Evolutionary conservation across 2,888 invertebrate species (phyloP).

Genomic region (Amorpha juglandis): DNA sequence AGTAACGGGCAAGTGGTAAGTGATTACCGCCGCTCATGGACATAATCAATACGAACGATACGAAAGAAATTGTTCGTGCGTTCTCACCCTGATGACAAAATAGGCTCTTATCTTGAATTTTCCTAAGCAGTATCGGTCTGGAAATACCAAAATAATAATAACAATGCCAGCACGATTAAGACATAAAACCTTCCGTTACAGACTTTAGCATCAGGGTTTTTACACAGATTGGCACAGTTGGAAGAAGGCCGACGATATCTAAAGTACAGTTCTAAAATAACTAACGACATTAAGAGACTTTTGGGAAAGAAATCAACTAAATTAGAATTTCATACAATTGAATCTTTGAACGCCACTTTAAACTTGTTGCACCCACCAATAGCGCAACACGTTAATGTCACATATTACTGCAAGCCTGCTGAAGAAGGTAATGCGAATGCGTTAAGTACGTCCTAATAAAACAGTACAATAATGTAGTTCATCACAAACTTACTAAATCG

Average conservation of each 20-base stretch:
- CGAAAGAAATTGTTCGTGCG: too few species aligned
- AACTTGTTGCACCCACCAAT: slow-evolving; percentile 57
- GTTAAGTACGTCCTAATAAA: slow-evolving; percentile 29
- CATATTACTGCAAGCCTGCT: slow-evolving; percentile 57
- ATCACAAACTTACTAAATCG: slow-evolving; percentile 20
- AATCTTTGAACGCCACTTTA: slow-evolving; percentile 56
- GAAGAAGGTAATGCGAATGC: slow-evolving; percentile 61
- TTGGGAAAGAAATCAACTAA: slow-evolving; percentile 55
- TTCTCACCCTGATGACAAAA: too few species aligned
- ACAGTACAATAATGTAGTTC: slow-evolving; percentile 6
- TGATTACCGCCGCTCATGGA: too few species aligned
- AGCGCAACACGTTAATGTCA: slow-evolving; percentile 47
- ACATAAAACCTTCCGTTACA: slow-evolving; percentile 45
- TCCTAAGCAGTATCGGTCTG: too few species aligned
- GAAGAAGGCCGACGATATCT: slow-evolving; percentile 74
- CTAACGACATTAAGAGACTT: slow-evolving; percentile 65
- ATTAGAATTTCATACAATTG: slow-evolving; percentile 54
- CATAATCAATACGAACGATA: too few species aligned
- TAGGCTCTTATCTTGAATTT: too few species aligned
- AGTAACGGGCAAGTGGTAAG: too few species aligned
- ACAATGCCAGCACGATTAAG: not conserved
- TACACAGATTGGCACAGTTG: slow-evolving; percentile 60
- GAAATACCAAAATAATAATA: too few species aligned
- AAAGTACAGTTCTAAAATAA: slow-evolving; percentile 69
- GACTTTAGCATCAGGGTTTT: slow-evolving; percentile 59